Evolutionary conservation across 23 tunicate species (phyloP).

Genomic region (Phallusia fumigata): DNA sequence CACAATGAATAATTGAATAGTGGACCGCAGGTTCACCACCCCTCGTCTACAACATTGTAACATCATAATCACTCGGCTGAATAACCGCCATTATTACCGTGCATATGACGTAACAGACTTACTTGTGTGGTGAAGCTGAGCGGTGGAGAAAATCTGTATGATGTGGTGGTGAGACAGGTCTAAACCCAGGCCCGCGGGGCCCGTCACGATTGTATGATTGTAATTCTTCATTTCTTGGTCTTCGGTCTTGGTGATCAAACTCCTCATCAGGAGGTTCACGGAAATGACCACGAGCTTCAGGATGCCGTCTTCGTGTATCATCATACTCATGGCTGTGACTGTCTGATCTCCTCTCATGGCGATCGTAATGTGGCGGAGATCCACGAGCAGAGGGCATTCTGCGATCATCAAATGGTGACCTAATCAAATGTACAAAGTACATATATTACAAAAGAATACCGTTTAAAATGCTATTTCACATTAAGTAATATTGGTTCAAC

Average conservation of each 20-base stretch:
- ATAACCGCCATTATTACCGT: no score
- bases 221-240: not conserved
- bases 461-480: no score
- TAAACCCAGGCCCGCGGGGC: not conserved
- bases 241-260: not conserved
- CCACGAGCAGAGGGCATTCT: not conserved
- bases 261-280: not conserved
- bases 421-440: not conserved
- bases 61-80: no score
- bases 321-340: not conserved
- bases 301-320: not conserved
- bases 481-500: no score
- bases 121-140: not conserved
- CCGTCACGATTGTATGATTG: not conserved
- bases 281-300: not conserved
- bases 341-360: not conserved
- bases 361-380: not conserved
- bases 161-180: not conserved
- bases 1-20: no score
- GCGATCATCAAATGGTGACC: not conserved
- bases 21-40: no score
- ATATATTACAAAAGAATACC: no score
- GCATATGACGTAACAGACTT: no score
- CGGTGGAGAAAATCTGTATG: not conserved
- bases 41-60: no score